These are phyloP conservation scores for Hirudinaria manillensis DNA, from an alignment of 2,888 invertebrate genomes.

Conservation along the genomic window DNA sequence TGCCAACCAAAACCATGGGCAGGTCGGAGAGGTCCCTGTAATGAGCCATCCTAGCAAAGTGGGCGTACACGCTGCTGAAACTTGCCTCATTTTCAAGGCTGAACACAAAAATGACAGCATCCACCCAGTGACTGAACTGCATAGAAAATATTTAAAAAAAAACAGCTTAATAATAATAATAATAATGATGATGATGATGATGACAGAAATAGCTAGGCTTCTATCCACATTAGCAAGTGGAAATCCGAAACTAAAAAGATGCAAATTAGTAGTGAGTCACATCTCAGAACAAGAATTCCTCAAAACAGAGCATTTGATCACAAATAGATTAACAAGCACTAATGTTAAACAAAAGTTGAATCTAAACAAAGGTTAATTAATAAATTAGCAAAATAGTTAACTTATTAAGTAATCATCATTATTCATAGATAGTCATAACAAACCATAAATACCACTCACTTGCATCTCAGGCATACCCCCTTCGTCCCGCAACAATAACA, in stretches of 20 bases:
- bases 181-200: too few relatives aligned
- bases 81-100: constrained; percentile 92
- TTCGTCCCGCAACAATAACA: constrained; percentile 91
- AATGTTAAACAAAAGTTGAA: too few relatives aligned
- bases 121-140: constrained; percentile 97
- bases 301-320: too few relatives aligned
- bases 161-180: background rate
- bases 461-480: constrained; percentile 92
- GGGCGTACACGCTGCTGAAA: constrained; percentile 88
- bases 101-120: constrained; percentile 96
- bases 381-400: too few relatives aligned
- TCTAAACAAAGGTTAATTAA: too few relatives aligned
- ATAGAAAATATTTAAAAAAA: constrained; percentile 32
- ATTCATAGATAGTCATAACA: too few relatives aligned
- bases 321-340: too few relatives aligned
- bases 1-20: constrained; percentile 91
- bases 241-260: background rate
- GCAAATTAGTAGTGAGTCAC: background rate
- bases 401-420: too few relatives aligned
- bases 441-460: constrained; percentile 59
- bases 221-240: background rate
- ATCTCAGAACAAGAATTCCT: background rate
- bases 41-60: constrained; percentile 93
- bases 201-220: too few relatives aligned
- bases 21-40: constrained; percentile 68